These are phyloP conservation scores for Agriotes lineatus DNA, from an alignment of 2,888 invertebrate species.

Conservation along the genomic window DNA sequence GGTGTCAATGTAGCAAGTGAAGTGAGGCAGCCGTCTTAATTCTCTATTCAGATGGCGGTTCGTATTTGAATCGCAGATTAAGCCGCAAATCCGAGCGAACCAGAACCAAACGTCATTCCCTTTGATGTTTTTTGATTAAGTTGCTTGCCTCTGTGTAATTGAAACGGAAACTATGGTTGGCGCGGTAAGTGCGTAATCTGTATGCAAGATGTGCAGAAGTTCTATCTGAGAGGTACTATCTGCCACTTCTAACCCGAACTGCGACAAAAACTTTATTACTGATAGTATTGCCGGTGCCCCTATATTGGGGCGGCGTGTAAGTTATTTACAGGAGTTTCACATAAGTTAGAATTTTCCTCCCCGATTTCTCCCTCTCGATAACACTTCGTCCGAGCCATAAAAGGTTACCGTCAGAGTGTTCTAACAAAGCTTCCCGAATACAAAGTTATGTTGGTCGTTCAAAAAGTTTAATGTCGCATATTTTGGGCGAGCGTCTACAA, in stretches of 20 bases:
- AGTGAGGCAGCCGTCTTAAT: constrained; percentile 52
- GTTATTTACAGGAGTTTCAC: constrained; percentile 30
- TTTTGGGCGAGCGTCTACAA: too few relatives aligned
- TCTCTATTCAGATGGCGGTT: constrained; percentile 51
- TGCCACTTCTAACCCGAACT: constrained; percentile 37
- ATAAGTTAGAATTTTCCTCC: constrained; percentile 21
- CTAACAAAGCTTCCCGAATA: background rate
- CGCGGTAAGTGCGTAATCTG: constrained; percentile 63
- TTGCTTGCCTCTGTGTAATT: constrained; percentile 61
- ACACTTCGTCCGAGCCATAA: background rate
- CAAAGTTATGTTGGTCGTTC: too few relatives aligned
- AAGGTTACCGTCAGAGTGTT: background rate
- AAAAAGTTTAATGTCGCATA: too few relatives aligned
- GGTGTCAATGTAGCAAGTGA: constrained; percentile 54
- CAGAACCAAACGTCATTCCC: constrained; percentile 59
- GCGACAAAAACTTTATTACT: constrained; percentile 42
- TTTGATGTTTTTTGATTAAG: constrained; percentile 65
- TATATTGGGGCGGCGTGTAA: constrained; percentile 25
- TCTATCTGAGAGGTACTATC: constrained; percentile 46
- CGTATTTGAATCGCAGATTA: constrained; percentile 59
- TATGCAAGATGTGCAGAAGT: constrained; percentile 60
- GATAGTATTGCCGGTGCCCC: constrained; percentile 15
- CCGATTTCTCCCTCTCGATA: constrained; percentile 3
- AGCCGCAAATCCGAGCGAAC: constrained; percentile 52
- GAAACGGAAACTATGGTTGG: constrained; percentile 62